A percentile compares a stretch with the other conserved stretches of the same genome.
Conservation (phyloP, 2,888 invertebrate genomes). For the Acronicta psi region DNA sequence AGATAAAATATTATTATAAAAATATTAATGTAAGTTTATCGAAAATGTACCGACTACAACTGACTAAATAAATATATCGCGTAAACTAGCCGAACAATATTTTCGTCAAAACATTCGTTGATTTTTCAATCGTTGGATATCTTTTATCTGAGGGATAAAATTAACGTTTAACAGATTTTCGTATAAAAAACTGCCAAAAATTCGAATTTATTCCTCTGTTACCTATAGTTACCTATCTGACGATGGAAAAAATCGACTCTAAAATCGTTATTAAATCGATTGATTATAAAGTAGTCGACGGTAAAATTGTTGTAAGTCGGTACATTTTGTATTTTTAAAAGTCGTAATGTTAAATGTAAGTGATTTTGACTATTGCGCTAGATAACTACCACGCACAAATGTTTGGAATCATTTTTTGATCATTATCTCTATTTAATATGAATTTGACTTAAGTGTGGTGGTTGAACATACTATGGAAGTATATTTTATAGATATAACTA, state of each 20-base stretch:
- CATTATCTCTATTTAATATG: conserved; percentile 32
- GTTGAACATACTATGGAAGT: background rate
- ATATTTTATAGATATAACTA: no score
- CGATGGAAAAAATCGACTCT: no score
- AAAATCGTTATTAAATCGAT: conserved; percentile 22
- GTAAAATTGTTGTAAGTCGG: conserved; percentile 28
- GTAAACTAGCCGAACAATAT: conserved; percentile 15
- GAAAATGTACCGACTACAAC: conserved; percentile 50
- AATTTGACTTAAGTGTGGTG: conserved; percentile 26
- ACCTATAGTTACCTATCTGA: no score
- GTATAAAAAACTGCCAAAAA: no score
- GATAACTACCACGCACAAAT: conserved; percentile 54
- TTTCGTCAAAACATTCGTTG: conserved; percentile 19
- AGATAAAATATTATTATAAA: conserved; percentile 51
- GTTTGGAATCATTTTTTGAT: conserved; percentile 54
- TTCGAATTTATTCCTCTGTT: no score
- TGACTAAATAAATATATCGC: conserved; percentile 2
- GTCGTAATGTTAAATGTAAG: conserved; percentile 40
- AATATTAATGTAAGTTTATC: conserved; percentile 39
- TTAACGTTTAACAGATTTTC: no score
- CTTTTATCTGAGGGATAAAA: no score
- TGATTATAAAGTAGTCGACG: conserved; percentile 45
- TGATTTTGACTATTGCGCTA: conserved; percentile 55
- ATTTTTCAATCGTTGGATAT: no score
- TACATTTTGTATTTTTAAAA: conserved; percentile 51